These are phyloP conservation scores for Adelphocoris suturalis DNA, from an alignment of 2,888 invertebrate genomes.

Conservation along the genomic window DNA sequence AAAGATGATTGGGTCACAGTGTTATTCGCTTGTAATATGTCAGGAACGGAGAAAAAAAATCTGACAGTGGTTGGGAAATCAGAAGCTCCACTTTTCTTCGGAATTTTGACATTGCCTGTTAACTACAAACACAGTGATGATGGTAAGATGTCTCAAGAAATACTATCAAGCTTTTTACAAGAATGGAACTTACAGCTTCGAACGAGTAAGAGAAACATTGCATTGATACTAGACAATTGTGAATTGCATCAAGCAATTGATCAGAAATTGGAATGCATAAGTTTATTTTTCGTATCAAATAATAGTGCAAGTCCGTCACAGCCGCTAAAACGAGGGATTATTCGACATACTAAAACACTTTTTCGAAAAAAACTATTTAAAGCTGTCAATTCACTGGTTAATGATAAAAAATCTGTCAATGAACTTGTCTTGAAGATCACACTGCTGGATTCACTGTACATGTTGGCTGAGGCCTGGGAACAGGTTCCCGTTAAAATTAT, in stretches of 20 bases:
- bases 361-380: constrained; percentile 15
- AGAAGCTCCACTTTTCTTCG: constrained; percentile 28
- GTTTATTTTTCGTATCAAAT: constrained; percentile 22
- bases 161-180: background rate
- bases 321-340: constrained; percentile 34
- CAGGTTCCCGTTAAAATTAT: background rate
- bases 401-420: background rate
- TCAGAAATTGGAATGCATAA: background rate
- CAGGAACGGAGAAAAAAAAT: constrained; percentile 60
- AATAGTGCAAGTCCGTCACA: background rate
- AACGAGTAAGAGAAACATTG: background rate
- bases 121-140: background rate
- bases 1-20: constrained; percentile 47
- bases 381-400: background rate
- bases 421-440: background rate
- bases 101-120: constrained; percentile 43
- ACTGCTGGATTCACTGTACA: constrained; percentile 43
- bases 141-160: constrained; percentile 24
- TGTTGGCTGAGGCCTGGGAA: constrained; percentile 42
- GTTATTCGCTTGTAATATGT: constrained; percentile 56
- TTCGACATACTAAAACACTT: background rate
- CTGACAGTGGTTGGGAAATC: constrained; percentile 54
- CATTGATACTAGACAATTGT: constrained; percentile 48
- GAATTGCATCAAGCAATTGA: background rate
- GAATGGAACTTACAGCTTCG: constrained; percentile 12